Conservation (phyloP, 2,797 vertebrate genomes). For the Neosilurus mollespiculum region DNA sequence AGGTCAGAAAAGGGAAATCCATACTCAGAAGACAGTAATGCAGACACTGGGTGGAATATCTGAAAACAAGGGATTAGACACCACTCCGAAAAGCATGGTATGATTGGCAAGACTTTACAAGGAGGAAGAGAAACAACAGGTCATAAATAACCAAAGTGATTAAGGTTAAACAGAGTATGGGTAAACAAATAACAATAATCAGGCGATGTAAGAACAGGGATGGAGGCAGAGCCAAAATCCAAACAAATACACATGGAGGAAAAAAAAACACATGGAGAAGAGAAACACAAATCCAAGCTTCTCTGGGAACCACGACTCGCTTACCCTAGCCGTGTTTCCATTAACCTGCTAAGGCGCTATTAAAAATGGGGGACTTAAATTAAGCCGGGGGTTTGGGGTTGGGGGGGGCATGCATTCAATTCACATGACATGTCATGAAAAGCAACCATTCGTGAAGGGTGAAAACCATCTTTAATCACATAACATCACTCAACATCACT, state of each 20-base stretch:
- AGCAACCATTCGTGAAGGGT: too few species aligned
- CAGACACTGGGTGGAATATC: neutral
- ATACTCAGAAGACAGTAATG: neutral
- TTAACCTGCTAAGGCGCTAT: too few species aligned
- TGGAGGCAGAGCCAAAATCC: neutral
- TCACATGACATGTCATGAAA: too few species aligned
- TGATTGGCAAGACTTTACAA: neutral
- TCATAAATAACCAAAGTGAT: neutral
- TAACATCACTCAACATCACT: too few species aligned
- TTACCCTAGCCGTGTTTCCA: too few species aligned
- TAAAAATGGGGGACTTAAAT: too few species aligned
- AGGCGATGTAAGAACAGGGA: neutral
- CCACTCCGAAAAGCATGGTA: neutral
- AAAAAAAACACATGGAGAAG: neutral
- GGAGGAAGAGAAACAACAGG: neutral
- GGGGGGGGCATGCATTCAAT: too few species aligned
- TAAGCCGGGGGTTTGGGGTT: too few species aligned
- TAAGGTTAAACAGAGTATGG: neutral
- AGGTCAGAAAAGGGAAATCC: neutral
- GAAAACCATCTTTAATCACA: too few species aligned
- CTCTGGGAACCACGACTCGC: neutral
- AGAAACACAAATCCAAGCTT: neutral
- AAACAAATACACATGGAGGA: neutral
- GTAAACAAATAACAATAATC: neutral
- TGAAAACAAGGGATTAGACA: neutral